Conservation (phyloP, 2,113 vertebrate species). For the Phrynosoma platyrhinos region DNA sequence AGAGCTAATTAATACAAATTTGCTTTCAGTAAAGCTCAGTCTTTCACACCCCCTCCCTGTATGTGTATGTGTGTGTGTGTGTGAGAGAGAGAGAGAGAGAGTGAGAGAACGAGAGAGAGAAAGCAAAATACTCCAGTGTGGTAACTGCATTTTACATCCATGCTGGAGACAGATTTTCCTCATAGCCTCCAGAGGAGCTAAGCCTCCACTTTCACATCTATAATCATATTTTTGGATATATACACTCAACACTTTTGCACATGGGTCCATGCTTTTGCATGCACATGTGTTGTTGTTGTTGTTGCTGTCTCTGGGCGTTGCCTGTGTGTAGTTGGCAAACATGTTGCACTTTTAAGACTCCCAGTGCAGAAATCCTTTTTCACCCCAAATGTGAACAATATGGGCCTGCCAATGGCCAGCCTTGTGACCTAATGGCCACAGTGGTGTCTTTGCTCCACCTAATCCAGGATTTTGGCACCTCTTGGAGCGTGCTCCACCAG, state of each 20-base stretch:
- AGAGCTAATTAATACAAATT: constrained; percentile 75
- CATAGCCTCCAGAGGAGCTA: background rate
- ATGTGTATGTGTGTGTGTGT: background rate
- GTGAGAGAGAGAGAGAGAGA: constrained; percentile 22
- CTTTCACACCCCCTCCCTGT: too few relatives aligned
- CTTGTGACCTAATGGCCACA: background rate
- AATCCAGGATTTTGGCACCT: background rate
- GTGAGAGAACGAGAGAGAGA: too few relatives aligned
- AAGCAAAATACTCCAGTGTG: constrained; percentile 40
- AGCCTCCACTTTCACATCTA: background rate
- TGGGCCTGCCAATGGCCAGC: too few relatives aligned
- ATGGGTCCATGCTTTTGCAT: too few relatives aligned
- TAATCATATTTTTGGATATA: background rate
- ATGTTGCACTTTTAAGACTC: background rate
- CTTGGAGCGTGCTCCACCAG: too few relatives aligned
- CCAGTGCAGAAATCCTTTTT: background rate
- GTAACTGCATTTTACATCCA: constrained; percentile 35
- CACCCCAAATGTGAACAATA: background rate
- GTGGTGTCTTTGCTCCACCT: background rate
- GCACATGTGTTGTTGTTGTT: too few relatives aligned
- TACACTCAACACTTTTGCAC: background rate
- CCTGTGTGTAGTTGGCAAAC: background rate
- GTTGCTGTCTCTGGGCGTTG: too few relatives aligned
- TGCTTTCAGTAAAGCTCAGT: constrained; percentile 60
- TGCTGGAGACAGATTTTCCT: background rate